Evolutionary conservation across 2,113 vertebrate genomes (phyloP).

Genomic region (Eudorcas thomsonii): DNA sequence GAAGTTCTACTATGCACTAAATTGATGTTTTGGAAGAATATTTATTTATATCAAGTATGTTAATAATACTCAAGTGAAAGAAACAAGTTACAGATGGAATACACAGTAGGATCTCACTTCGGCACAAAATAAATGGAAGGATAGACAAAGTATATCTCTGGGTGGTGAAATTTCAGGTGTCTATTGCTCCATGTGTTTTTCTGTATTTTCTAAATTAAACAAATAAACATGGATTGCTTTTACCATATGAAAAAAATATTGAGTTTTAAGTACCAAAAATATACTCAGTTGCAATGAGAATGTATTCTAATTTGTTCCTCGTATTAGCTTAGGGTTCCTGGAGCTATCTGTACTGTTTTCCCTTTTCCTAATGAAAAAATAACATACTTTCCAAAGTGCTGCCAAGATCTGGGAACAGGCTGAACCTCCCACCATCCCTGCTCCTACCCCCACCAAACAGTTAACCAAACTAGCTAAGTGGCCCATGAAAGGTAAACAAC

Average conservation of each 20-base stretch:
- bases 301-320: background rate
- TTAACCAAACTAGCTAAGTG: background rate
- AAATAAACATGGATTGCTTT: background rate
- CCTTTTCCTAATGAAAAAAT: background rate
- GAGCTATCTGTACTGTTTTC: constrained; percentile 6
- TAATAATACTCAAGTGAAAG: background rate
- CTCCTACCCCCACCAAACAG: background rate
- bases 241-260: background rate
- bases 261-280: background rate
- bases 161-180: background rate
- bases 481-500: background rate
- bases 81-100: background rate
- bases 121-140: background rate
- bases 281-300: background rate
- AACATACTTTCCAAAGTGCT: background rate
- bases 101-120: background rate
- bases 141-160: background rate
- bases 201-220: background rate
- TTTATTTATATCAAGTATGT: background rate
- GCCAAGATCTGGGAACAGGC: background rate
- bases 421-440: background rate
- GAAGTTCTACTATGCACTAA: background rate
- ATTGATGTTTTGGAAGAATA: background rate
- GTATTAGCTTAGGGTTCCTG: background rate
- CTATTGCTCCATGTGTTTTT: background rate